Base-by-base conservation (phyloP, 2,888 invertebrate genomes). In the Drosophila macrospina region DNA sequence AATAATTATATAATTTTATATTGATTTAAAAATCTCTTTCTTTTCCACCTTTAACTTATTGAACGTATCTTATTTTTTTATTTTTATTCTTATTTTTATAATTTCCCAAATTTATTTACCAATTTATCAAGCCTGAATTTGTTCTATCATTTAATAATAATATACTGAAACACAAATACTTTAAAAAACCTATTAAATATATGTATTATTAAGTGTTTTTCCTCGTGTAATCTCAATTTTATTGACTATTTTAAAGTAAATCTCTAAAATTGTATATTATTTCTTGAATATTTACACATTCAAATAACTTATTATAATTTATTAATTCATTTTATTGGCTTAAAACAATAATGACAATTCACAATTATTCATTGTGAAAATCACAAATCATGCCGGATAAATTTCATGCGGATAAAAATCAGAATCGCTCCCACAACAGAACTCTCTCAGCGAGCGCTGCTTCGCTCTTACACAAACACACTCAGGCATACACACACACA, bases 391-490 rank as follows among this genome's bases (percentile, higher is more conserved):
- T 28, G 39, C 50, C 80, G 76, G 76, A 76, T 76, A 80, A 76
- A 47, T 15, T 52, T 15, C 11, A 7, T 11, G 4, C 73, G 80
- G 77, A 80, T 80, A 80, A 76, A 74, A 80, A 57, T 15, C 13
- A n/a, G 20, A 41, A 34, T 24, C 41, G 57, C 76, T 76, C 75
- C 50, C 75, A 66, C 69, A 76, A 45, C 59, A 28, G 44, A 13
- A 56, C 42, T 11, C 61, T 63, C 76, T 54, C 57, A 15, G 16
- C 45, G 7, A 32, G 5, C 32, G 11, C 39, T 39, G 20, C 16
- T 20, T 16, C 45, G 13, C 57, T 39, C 59, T 20, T 50, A 7
- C 60, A 60, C 62, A 39, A 39, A 63, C 51, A 57, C 42, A 7
- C 60, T 56, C 62, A 39, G 34, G 59, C 51, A 57, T 37, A 50